Evolutionary conservation across 2,888 invertebrate genomes (phyloP), one percentile per base, ranked within the genome.

Genomic region (Ametastegia equiseti): DNA sequence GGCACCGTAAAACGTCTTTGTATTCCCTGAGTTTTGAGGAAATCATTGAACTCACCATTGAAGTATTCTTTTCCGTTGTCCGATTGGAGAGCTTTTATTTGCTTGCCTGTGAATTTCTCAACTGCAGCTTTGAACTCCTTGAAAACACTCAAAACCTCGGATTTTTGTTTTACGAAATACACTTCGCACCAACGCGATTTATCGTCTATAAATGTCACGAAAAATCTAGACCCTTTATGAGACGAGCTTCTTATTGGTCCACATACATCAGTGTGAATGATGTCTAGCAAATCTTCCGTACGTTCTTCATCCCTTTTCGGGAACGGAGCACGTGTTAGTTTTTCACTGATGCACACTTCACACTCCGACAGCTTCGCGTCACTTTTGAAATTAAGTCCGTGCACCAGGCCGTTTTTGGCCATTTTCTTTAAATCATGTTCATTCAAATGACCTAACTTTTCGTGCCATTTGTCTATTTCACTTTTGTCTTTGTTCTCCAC

Each of bases 21-120:
- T 0, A 88, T 90, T 11, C 87, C 88, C 5, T 83, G 57, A 33
- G 81, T 57, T 33, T 79, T 67, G 30, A 87, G 69, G 71, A 81
- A 86, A 0, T 77, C 30, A 7, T 84, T 81, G 23, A 88, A 84
- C 15, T 84, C 80, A 3, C 19, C 19, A 45, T 82, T 85, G 6
- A 77, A 45, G n/a, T 83, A 86, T 50, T 86, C 86, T 13, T 15
- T 81, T 1, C 84, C 84, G 39, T 85, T 84, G 45, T 85, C 85
- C 11, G 85, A 81, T 50, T 83, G 83, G 3, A 85, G 23, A 11
- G 19, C 42, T 60, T 84, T 84, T 13, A 84, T 82, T 54, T 81
- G 83, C n/a, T 79, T 73, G n/a, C 83, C 84, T 39, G 73, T 82
- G 3, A 33, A 30, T 4, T 4, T 81, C 57, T 84, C 83, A 6